Conservation (phyloP, 2,113 vertebrate species). For the Dipodomys spectabilis region DNA sequence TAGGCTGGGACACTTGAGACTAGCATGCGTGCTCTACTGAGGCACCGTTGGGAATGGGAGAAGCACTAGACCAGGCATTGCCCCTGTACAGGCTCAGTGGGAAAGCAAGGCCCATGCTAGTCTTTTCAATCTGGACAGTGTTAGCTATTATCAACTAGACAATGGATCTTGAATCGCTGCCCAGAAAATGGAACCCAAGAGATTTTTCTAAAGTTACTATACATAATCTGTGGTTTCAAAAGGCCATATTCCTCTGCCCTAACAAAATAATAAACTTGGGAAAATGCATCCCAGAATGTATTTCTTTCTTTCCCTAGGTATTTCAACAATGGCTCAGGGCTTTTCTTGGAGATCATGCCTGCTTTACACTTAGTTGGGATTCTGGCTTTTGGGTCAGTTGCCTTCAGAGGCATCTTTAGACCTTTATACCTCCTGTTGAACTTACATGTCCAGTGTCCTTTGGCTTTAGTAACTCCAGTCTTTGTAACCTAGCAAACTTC, state of each 20-base stretch:
- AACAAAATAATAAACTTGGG: neutral
- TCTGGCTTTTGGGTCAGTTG: neutral
- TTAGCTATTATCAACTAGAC: neutral
- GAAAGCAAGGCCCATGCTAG: neutral
- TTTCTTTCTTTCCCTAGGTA: neutral
- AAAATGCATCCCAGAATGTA: fast-evolving
- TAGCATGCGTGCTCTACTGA: neutral
- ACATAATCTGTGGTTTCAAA: neutral
- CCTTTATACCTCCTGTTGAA: neutral
- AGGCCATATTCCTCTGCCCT: neutral
- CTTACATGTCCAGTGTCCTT: neutral
- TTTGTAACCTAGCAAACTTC: neutral
- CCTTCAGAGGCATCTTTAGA: neutral
- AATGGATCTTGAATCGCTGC: neutral
- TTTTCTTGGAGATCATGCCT: neutral
- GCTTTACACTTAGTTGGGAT: neutral
- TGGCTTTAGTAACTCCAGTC: neutral
- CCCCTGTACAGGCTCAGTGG: neutral
- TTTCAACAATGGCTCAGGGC: neutral
- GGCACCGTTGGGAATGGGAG: neutral
- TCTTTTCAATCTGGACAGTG: neutral
- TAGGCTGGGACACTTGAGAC: neutral
- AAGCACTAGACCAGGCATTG: neutral
- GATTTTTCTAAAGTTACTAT: neutral
- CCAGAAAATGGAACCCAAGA: neutral